phyloP scores from a whole-genome alignment of 2,797 vertebrate species.

The Pseudochromis fuscus region DNA sequence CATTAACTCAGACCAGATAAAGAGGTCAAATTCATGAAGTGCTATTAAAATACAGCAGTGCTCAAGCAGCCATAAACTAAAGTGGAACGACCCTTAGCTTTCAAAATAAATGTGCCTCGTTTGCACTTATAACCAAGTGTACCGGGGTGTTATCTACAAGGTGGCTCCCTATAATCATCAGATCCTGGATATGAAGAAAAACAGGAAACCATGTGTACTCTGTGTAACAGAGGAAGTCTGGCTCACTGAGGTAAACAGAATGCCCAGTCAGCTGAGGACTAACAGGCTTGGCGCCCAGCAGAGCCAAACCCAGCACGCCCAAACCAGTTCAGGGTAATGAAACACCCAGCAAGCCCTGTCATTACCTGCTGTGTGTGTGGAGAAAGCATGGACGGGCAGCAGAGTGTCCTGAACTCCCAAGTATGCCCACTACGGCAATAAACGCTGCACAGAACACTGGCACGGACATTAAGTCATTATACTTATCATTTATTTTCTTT shows the following conservation, averaged over 20 bases:
- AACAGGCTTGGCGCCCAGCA: slow-evolving; percentile 9
- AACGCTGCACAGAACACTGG: slow-evolving; percentile 10
- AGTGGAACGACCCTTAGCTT: background rate
- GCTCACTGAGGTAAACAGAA: slow-evolving; percentile 19
- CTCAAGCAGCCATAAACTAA: background rate
- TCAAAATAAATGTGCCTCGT: background rate
- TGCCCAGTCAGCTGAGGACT: slow-evolving; percentile 9
- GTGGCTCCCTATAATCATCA: background rate
- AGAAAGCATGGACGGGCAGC: slow-evolving; percentile 5
- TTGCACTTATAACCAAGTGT: too few relatives aligned
- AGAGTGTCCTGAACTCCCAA: slow-evolving; percentile 16
- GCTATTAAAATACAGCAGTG: background rate
- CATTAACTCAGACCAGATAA: background rate
- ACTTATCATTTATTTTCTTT: slow-evolving; percentile 20
- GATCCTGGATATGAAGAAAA: background rate
- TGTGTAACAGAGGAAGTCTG: background rate
- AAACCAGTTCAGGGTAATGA: slow-evolving; percentile 59
- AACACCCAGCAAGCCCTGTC: slow-evolving; percentile 61
- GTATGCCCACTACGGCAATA: slow-evolving; percentile 8
- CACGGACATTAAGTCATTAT: slow-evolving; percentile 1
- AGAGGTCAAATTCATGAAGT: background rate
- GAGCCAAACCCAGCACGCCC: slow-evolving; percentile 39
- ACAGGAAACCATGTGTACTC: background rate
- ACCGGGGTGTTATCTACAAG: background rate
- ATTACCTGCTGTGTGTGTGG: slow-evolving; percentile 53